Conservation (phyloP, 2,113 vertebrate species). For the Ia io region DNA sequence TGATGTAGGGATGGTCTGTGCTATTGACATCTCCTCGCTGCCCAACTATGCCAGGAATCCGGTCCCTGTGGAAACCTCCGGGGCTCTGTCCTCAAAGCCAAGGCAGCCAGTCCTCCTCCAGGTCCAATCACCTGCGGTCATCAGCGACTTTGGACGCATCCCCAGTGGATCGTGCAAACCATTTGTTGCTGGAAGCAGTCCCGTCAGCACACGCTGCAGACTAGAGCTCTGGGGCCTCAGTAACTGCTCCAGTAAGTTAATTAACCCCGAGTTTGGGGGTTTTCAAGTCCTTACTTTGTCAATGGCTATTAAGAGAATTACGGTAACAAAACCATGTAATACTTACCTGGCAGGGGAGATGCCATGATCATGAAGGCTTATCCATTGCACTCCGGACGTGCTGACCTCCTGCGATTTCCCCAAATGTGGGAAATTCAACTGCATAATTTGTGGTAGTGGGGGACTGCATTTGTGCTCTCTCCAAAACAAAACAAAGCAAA, state of each 20-base stretch:
- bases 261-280: fast-evolving
- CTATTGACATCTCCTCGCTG: not conserved
- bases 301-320: not conserved
- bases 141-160: not conserved
- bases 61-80: not conserved
- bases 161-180: not conserved
- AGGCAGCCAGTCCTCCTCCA: not conserved
- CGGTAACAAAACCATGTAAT: not conserved
- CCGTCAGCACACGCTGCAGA: fast-evolving
- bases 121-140: conserved; percentile 35
- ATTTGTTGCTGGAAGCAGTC: not conserved
- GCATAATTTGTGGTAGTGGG: not conserved
- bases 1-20: not conserved
- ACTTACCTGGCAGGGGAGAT: not conserved
- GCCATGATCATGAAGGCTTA: not conserved
- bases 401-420: too few species aligned
- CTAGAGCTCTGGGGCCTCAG: not conserved
- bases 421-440: not conserved
- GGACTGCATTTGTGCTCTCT: not conserved
- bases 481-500: not conserved
- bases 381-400: not conserved
- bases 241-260: not conserved
- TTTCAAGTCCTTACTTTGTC: not conserved
- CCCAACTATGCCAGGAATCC: not conserved
- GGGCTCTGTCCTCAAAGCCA: not conserved